phyloP scores from a whole-genome alignment of 2,888 invertebrate species.

The Steinernema carpocapsae region DNA sequence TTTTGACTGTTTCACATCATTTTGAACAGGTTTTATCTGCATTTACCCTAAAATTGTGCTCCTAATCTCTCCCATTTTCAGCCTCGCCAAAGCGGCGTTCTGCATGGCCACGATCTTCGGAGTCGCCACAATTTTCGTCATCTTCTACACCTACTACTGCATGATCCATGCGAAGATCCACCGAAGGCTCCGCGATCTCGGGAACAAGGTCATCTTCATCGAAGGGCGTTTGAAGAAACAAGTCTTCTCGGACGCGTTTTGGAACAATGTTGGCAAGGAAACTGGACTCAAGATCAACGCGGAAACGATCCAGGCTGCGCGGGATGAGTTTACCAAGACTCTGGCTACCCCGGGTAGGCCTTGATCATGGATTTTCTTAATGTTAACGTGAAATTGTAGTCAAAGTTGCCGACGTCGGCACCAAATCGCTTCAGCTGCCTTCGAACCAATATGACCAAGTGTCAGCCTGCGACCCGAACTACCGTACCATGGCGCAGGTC shows the following conservation, averaged over 20 bases:
- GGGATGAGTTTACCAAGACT: neutral
- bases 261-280: slow-evolving; percentile 22
- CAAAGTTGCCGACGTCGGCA: neutral
- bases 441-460: neutral
- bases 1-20: too few species aligned
- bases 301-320: neutral
- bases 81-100: too few species aligned
- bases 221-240: slow-evolving; percentile 20
- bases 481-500: neutral
- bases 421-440: neutral
- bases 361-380: neutral
- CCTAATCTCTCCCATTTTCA: too few species aligned
- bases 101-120: too few species aligned
- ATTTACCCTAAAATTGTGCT: too few species aligned
- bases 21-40: too few species aligned
- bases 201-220: neutral
- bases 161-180: neutral
- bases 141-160: too few species aligned
- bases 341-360: neutral
- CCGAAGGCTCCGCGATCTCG: neutral
- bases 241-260: slow-evolving; percentile 8
- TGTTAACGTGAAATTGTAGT: neutral
- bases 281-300: neutral
- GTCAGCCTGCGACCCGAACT: neutral
- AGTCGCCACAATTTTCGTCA: too few species aligned